Evolutionary conservation across 1,140 invertebrate species (phyloP).

Genomic region (Cotesia typhae): DNA sequence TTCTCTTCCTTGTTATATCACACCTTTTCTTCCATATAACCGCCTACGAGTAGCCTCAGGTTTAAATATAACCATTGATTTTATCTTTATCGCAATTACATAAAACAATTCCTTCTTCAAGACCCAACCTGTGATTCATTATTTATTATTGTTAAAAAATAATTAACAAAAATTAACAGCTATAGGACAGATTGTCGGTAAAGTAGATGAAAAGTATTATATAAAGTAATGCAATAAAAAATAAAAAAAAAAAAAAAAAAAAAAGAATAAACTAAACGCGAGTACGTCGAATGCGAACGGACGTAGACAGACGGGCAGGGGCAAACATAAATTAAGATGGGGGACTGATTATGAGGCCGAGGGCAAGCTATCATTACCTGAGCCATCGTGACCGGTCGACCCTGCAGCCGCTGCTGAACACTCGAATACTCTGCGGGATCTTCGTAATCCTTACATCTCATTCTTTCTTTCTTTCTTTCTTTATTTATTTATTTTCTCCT

Average conservation of each 20-base stretch:
- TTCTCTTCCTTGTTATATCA: no score
- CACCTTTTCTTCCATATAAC: no score
- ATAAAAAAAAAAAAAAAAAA: no score
- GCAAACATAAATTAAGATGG: slow-evolving; percentile 66
- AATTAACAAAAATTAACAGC: no score
- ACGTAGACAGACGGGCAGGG: slow-evolving; percentile 56
- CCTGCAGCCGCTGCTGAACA: slow-evolving; percentile 55
- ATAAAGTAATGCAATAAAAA: slow-evolving; percentile 40
- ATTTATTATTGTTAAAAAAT: no score
- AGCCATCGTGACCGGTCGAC: slow-evolving; percentile 64
- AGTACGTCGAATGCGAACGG: slow-evolving; percentile 38
- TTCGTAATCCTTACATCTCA: slow-evolving; percentile 28
- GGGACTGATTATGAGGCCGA: slow-evolving; percentile 64
- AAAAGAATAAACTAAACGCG: slow-evolving; percentile 22
- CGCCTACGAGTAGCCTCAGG: no score
- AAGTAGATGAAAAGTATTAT: slow-evolving; percentile 55
- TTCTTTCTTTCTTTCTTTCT: slow-evolving; percentile 24
- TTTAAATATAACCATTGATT: no score
- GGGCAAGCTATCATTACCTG: slow-evolving; percentile 63
- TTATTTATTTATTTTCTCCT: slow-evolving; percentile 26
- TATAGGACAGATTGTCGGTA: slow-evolving; percentile 36
- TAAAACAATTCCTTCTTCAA: no score
- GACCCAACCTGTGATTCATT: no score
- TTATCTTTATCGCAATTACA: no score
- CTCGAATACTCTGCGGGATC: slow-evolving; percentile 41